Conservation (phyloP, 2,888 invertebrate genomes). For the Perizoma flavofasciatum region DNA sequence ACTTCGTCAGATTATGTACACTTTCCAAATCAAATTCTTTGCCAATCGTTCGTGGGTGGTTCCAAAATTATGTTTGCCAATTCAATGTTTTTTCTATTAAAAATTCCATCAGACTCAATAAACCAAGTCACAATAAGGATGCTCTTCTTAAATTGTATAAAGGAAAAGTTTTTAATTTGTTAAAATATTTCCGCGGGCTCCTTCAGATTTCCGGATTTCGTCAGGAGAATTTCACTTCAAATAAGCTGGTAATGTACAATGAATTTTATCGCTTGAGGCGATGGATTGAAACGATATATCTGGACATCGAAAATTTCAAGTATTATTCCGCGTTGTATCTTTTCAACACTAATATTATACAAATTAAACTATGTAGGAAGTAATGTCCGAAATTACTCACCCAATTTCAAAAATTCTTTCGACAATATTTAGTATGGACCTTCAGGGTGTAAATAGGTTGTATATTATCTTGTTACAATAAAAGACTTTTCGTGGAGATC, state of each 20-base stretch:
- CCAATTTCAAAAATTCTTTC: no score
- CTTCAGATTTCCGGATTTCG: slow-evolving; percentile 59
- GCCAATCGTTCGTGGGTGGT: background rate
- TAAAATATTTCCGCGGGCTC: slow-evolving; percentile 77
- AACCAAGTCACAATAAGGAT: slow-evolving; percentile 66
- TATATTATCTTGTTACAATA: no score
- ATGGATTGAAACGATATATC: background rate
- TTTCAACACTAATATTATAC: no score
- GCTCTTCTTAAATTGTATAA: slow-evolving; percentile 64
- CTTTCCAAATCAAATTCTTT: slow-evolving; percentile 4
- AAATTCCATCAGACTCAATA: slow-evolving; percentile 60
- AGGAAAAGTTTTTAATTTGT: slow-evolving; percentile 81
- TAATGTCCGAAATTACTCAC: no score
- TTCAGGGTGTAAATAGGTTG: no score
- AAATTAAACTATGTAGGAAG: no score
- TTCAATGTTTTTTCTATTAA: slow-evolving; percentile 31
- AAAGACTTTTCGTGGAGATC: no score
- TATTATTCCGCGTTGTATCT: no score
- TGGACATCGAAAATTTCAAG: background rate
- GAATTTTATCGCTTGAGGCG: background rate
- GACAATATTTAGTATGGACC: no score
- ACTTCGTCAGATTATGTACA: background rate
- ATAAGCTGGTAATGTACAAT: slow-evolving; percentile 2
- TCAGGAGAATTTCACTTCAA: background rate
- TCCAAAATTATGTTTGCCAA: slow-evolving; percentile 1